Conservation (phyloP, 2,888 invertebrate genomes). For the Cremastobaeus sp. region DNA sequence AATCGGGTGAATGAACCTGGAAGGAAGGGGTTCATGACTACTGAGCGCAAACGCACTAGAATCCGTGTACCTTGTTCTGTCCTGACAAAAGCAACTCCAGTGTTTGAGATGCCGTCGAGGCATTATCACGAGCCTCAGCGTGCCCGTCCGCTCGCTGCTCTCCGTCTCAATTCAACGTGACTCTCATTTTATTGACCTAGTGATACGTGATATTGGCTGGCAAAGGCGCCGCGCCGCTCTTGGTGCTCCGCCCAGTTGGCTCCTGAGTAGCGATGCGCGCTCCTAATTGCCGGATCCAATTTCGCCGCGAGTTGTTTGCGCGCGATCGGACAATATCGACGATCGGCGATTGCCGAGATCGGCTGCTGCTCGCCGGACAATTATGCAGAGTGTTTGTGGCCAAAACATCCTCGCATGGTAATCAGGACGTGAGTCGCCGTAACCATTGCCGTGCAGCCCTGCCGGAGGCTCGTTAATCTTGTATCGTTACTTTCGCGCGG, state of each 20-base stretch:
- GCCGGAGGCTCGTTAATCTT: constrained; percentile 22
- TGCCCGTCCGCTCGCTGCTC: constrained; percentile 17
- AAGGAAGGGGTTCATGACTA: constrained; percentile 61
- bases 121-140: constrained; percentile 42
- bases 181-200: constrained; percentile 46
- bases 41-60: constrained; percentile 60
- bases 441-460: constrained; percentile 11
- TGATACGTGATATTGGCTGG: constrained; percentile 45
- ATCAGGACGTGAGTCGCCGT: constrained; percentile 32
- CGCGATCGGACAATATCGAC: too few relatives aligned
- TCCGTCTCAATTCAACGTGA: constrained; percentile 38
- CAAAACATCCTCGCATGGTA: not conserved
- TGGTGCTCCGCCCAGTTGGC: too few relatives aligned
- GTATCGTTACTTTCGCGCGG: constrained; percentile 11
- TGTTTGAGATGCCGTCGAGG: constrained; percentile 59
- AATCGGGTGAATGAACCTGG: constrained; percentile 61
- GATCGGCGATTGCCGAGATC: too few relatives aligned
- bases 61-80: constrained; percentile 60
- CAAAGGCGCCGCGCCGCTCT: not conserved
- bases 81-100: constrained; percentile 61
- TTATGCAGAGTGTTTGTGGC: constrained; percentile 34
- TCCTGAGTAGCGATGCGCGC: too few relatives aligned
- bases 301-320: too few relatives aligned
- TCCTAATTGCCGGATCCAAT: too few relatives aligned
- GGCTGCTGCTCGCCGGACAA: too few relatives aligned